phyloP scores from a whole-genome alignment of 2,888 invertebrate genomes.

The Cantharis lateralis region DNA sequence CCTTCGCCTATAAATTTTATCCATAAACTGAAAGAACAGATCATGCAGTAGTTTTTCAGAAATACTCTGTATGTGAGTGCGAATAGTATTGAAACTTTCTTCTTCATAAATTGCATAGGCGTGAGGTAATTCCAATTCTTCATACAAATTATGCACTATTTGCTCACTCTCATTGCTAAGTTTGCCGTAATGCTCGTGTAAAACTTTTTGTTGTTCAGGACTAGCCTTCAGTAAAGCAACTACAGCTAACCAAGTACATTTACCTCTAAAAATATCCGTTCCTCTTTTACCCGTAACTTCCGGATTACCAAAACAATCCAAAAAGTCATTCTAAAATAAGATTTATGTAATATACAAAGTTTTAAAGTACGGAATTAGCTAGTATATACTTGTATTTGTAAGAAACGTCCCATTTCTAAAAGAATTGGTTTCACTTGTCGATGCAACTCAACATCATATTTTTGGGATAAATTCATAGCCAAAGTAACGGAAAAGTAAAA shows the following conservation, averaged over 20 bases:
- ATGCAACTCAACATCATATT: slow-evolving; percentile 77
- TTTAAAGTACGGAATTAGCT: not conserved
- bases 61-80: slow-evolving; percentile 82
- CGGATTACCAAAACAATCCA: slow-evolving; percentile 90
- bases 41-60: slow-evolving; percentile 81
- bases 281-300: slow-evolving; percentile 86
- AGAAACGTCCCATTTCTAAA: slow-evolving; percentile 92
- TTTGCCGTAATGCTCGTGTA: slow-evolving; percentile 79
- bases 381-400: slow-evolving; percentile 81
- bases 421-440: slow-evolving; percentile 85
- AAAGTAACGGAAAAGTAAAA: slow-evolving; percentile 90
- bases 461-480: slow-evolving; percentile 85
- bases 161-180: slow-evolving; percentile 68
- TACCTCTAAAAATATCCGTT: slow-evolving; percentile 92
- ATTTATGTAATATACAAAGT: not conserved
- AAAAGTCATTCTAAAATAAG: slow-evolving; percentile 74
- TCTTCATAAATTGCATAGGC: slow-evolving; percentile 83
- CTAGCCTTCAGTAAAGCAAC: slow-evolving; percentile 82
- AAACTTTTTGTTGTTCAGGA: slow-evolving; percentile 69
- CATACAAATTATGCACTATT: slow-evolving; percentile 75
- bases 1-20: slow-evolving; percentile 78
- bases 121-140: slow-evolving; percentile 74
- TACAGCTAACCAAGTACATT: slow-evolving; percentile 94
- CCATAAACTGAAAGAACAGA: slow-evolving; percentile 79
- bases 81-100: slow-evolving; percentile 79